phyloP scores from a whole-genome alignment of 2,888 invertebrate genomes.

The Caenorhabditis sinica region DNA sequence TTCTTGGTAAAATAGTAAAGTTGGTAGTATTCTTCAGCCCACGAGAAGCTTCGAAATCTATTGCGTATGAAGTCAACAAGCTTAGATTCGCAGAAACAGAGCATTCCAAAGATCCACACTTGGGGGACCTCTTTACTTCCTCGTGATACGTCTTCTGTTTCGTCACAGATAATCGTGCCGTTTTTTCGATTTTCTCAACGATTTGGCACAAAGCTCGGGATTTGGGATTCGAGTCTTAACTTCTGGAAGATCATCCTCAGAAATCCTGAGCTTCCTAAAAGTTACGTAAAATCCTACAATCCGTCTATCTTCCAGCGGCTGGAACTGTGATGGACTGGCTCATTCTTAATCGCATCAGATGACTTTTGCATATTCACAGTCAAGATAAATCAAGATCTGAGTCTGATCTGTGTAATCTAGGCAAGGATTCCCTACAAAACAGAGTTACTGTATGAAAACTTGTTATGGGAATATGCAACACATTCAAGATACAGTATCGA shows the following conservation, averaged over 20 bases:
- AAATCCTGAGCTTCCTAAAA: slow-evolving; percentile 45
- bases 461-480: neutral
- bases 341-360: neutral
- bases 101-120: neutral
- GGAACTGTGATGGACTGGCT: slow-evolving; percentile 13
- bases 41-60: neutral
- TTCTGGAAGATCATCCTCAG: neutral
- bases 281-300: slow-evolving; percentile 45
- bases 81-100: neutral
- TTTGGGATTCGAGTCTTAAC: slow-evolving; percentile 5
- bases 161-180: slow-evolving; percentile 24
- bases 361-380: neutral
- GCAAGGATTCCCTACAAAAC: neutral
- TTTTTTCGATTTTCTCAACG: slow-evolving; percentile 17
- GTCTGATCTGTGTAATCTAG: slow-evolving; percentile 12
- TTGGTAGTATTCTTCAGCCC: slow-evolving; percentile 2
- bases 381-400: neutral
- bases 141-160: slow-evolving; percentile 3
- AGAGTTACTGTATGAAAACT: slow-evolving; percentile 4
- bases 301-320: neutral
- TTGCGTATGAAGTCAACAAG: neutral
- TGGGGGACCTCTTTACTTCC: neutral
- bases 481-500: too few relatives aligned
- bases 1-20: slow-evolving; percentile 21
- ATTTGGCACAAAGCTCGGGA: slow-evolving; percentile 6